Percentiles rank a stretch among this genome's conserved stretches.
Evolutionary conservation across 1,140 invertebrate species (phyloP).

Genomic region (Diachasma alloeum): DNA sequence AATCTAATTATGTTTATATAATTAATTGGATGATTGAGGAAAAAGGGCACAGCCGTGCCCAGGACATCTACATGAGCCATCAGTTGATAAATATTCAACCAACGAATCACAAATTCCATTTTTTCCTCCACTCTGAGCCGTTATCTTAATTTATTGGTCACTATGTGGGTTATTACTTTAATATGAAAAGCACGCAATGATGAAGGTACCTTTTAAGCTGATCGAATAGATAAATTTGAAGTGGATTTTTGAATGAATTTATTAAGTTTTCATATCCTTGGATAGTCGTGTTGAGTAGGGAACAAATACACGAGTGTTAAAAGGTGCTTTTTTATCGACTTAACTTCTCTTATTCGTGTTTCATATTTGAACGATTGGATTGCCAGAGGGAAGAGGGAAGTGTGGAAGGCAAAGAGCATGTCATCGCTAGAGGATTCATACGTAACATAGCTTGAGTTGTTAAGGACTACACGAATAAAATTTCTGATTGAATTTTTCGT

Average conservation of each 20-base stretch:
- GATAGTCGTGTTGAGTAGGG: background rate
- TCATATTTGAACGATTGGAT: too few species aligned
- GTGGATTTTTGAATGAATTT: background rate
- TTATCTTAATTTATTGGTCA: background rate
- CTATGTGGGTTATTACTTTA: background rate
- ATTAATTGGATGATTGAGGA: constrained; percentile 5
- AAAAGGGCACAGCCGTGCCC: background rate
- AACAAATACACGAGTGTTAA: too few species aligned
- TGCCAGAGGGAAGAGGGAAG: too few species aligned
- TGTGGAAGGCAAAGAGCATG: too few species aligned
- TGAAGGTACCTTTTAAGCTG: background rate
- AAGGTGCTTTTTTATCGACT: too few species aligned
- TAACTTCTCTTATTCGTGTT: too few species aligned
- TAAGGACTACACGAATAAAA: too few species aligned
- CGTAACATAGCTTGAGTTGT: too few species aligned
- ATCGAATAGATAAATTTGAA: background rate
- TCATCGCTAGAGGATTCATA: too few species aligned
- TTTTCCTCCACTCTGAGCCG: background rate
- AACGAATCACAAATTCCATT: background rate
- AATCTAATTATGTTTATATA: constrained; percentile 7
- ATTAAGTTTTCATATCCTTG: background rate
- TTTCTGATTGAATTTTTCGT: too few species aligned
- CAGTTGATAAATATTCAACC: constrained; percentile 12
- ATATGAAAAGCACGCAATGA: background rate
- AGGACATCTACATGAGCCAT: constrained; percentile 14